A percentile compares a stretch with the other conserved stretches of the same genome.
Evolutionary conservation across 2,888 invertebrate species (phyloP).

Genomic region (Drosophila affinis): DNA sequence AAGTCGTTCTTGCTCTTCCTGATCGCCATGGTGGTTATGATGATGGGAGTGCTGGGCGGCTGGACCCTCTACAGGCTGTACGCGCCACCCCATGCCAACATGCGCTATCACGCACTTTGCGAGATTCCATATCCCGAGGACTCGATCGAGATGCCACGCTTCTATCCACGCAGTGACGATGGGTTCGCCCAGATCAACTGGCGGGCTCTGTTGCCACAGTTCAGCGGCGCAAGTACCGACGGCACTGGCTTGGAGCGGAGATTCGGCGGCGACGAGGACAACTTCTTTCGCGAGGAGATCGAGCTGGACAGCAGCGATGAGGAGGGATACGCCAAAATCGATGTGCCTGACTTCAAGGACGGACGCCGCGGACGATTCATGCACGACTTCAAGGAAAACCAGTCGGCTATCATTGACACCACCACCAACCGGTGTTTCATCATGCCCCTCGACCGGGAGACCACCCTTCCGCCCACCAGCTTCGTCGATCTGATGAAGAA

Average conservation of each 20-base stretch:
- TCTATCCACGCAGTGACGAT: slow-evolving; percentile 78
- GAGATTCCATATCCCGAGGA: slow-evolving; percentile 82
- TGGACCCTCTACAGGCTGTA: slow-evolving; percentile 91
- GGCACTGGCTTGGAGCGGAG: slow-evolving; percentile 39
- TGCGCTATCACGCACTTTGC: slow-evolving; percentile 82
- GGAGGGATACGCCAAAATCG: slow-evolving; percentile 92
- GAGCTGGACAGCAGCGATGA: slow-evolving; percentile 89
- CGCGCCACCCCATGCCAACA: slow-evolving; percentile 86
- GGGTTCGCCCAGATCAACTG: slow-evolving; percentile 75
- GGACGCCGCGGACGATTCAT: slow-evolving; percentile 93
- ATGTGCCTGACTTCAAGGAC: slow-evolving; percentile 92
- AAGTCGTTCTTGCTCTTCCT: slow-evolving; percentile 88
- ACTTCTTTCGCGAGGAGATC: slow-evolving; percentile 90
- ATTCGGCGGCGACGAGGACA: slow-evolving; percentile 75
- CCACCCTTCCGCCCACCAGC: slow-evolving; percentile 91
- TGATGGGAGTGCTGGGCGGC: slow-evolving; percentile 89
- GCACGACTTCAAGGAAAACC: slow-evolving; percentile 94
- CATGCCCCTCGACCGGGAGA: slow-evolving; percentile 92
- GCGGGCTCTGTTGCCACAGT: slow-evolving; percentile 67
- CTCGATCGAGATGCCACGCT: slow-evolving; percentile 74
- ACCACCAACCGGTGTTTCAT: slow-evolving; percentile 92
- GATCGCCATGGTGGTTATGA: slow-evolving; percentile 88
- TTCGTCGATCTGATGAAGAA: slow-evolving; percentile 91
- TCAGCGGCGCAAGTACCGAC: slow-evolving; percentile 33
- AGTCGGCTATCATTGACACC: slow-evolving; percentile 90